Base-by-base conservation (phyloP, 2,113 vertebrate species). In the Xyrauchen texanus region DNA sequence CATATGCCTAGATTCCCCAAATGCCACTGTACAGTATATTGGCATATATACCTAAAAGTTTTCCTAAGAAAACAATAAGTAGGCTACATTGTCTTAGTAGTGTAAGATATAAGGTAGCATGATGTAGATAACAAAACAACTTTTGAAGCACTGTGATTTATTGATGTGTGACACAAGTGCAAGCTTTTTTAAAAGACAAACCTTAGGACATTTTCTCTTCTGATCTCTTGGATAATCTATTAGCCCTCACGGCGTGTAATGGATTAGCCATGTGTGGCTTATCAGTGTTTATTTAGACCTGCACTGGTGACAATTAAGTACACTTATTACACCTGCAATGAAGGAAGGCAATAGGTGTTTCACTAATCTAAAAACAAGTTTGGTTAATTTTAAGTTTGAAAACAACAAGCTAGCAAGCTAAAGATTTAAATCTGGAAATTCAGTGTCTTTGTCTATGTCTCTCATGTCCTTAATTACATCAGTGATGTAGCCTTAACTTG, bases 141-240 rank as follows among this genome's bases (percentile, higher is more conserved):
- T 21, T 15, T 51, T 51, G 4, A 73, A 13, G n/a, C 42, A 51
- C 16, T n/a, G 6, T 53, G 49, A 44, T 66, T 42, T 16, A 55
- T n/a, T 58, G 15, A 62, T 45, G 68, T 8, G 63, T 77, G 76
- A 81, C 11, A 0, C 13, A 83, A 51, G 57, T 49, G 13, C 7
- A 12, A 16, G 44, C 47, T n/a, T 52, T 66, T 80, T 85, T 76
- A 79, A 77, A 84, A 77, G 77, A 67, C 42, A 71, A 73, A 61
- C 61, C 76, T 84, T 16, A 85, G 71, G 76, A 70, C 58, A 60
- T 45, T 83, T 70, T 52, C 73, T 68, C 68, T 72, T 46, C 72
- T 76, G 79, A 85, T 83, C 83, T 72, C 51, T 67, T 12, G 9
- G 66, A 71, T 88, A 85, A 90, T 87, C 86, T 81, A 60, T 13